phyloP scores from a whole-genome alignment of 1,140 invertebrate genomes.

The Cotesia glomerata region DNA sequence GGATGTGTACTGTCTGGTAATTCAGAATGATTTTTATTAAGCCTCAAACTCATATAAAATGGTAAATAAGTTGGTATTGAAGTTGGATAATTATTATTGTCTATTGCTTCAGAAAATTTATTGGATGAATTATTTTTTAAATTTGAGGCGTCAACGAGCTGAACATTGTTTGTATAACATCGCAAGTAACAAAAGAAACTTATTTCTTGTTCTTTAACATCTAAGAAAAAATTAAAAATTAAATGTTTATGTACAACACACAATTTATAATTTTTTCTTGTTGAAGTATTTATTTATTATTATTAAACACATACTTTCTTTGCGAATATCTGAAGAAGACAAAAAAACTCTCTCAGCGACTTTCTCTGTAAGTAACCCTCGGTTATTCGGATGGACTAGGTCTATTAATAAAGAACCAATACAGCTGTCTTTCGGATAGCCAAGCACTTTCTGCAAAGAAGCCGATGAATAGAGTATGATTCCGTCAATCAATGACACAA shows the following conservation, averaged over 20 bases:
- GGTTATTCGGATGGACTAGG: constrained; percentile 82
- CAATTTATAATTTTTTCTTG: background rate
- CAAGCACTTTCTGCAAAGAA: constrained; percentile 73
- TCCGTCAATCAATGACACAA: constrained; percentile 83
- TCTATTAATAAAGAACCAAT: constrained; percentile 85
- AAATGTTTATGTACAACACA: background rate
- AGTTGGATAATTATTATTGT: constrained; percentile 51
- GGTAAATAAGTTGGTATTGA: constrained; percentile 68
- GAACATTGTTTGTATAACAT: constrained; percentile 58
- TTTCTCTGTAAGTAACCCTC: constrained; percentile 68
- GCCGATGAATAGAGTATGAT: constrained; percentile 79
- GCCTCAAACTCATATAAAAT: constrained; percentile 75
- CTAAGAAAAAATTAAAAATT: constrained; percentile 34
- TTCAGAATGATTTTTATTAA: constrained; percentile 67
- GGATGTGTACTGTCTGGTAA: constrained; percentile 44
- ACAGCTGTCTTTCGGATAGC: constrained; percentile 84
- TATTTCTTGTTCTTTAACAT: constrained; percentile 41
- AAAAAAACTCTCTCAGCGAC: constrained; percentile 62
- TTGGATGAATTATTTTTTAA: constrained; percentile 16
- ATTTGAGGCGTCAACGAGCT: background rate
- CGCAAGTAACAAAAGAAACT: constrained; percentile 59
- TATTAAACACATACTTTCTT: constrained; percentile 40
- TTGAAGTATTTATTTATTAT: background rate
- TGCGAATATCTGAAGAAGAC: constrained; percentile 39
- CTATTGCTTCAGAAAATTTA: background rate